phyloP scores from a whole-genome alignment of 2,113 vertebrate species.

The human region DNA sequence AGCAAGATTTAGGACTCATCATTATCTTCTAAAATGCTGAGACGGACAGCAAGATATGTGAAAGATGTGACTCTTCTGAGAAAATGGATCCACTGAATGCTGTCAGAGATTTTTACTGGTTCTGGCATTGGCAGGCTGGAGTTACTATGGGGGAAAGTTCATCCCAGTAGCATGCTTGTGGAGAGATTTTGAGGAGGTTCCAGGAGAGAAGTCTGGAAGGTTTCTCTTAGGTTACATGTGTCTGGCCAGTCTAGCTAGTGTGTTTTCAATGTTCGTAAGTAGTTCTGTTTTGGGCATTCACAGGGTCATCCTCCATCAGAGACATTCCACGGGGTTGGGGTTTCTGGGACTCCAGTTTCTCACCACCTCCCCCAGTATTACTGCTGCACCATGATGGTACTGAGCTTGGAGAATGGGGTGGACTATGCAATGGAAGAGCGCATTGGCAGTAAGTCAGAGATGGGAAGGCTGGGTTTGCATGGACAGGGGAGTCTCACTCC shows the following conservation, averaged over 20 bases:
- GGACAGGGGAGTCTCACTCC: fast-evolving
- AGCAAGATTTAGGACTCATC: not conserved
- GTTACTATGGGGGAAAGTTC: not conserved
- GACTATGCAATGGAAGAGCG: not conserved
- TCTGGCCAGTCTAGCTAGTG: not conserved
- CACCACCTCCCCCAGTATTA: not conserved
- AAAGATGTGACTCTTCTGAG: not conserved
- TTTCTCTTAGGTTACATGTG: not conserved
- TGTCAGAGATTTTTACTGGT: not conserved
- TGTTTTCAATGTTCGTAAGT: not conserved
- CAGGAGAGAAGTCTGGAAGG: not conserved
- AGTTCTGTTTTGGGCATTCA: not conserved
- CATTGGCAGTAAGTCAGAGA: not conserved
- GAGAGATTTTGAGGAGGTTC: not conserved
- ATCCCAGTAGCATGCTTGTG: not conserved
- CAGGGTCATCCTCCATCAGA: too few relatives aligned
- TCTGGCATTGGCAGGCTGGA: not conserved
- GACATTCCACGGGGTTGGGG: not conserved
- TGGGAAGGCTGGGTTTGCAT: not conserved
- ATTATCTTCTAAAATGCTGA: not conserved
- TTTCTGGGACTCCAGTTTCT: not conserved
- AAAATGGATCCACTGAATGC: not conserved
- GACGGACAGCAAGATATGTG: not conserved
- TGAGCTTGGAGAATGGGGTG: not conserved
- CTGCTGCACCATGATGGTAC: fast-evolving